Conservation (phyloP, 2,888 invertebrate genomes). For the Xestobium rufovillosum region DNA sequence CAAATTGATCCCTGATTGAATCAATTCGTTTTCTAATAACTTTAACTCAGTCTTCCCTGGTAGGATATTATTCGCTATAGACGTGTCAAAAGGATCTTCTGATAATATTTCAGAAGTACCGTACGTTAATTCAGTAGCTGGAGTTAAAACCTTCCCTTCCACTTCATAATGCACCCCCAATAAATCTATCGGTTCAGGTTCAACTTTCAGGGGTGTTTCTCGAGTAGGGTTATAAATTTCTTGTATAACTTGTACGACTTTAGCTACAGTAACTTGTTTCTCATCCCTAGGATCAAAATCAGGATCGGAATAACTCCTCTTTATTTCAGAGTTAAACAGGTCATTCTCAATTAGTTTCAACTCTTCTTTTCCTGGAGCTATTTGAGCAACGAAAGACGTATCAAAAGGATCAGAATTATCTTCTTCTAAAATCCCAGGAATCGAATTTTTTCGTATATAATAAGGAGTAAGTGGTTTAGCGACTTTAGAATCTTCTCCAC, state of each 20-base stretch:
- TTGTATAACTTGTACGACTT: constrained; percentile 41
- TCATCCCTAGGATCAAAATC: constrained; percentile 51
- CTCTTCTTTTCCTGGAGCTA: constrained; percentile 51
- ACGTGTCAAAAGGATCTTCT: constrained; percentile 79
- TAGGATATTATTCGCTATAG: constrained; percentile 66
- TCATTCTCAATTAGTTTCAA: constrained; percentile 51
- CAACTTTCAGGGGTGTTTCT: constrained; percentile 31
- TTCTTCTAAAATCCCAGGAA: constrained; percentile 47
- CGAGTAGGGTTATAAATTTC: constrained; percentile 36
- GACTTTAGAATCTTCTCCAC: constrained; percentile 51
- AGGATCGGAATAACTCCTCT: constrained; percentile 54
- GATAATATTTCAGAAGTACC: constrained; percentile 19
- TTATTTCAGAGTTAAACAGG: constrained; percentile 35
- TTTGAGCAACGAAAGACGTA: constrained; percentile 51
- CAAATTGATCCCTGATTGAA: constrained; percentile 4
- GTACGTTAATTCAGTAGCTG: constrained; percentile 45
- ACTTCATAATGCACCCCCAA: constrained; percentile 52
- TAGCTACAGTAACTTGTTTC: constrained; percentile 31
- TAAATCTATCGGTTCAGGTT: constrained; percentile 36
- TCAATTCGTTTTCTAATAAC: constrained; percentile 63
- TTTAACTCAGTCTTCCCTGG: constrained; percentile 76
- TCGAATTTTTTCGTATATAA: constrained; percentile 58
- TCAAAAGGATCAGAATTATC: constrained; percentile 57
- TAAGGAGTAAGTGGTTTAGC: constrained; percentile 75
- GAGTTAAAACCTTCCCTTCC: constrained; percentile 63